phyloP scores from a whole-genome alignment of 2,113 vertebrate genomes.

The Cebidichthys violaceus region DNA sequence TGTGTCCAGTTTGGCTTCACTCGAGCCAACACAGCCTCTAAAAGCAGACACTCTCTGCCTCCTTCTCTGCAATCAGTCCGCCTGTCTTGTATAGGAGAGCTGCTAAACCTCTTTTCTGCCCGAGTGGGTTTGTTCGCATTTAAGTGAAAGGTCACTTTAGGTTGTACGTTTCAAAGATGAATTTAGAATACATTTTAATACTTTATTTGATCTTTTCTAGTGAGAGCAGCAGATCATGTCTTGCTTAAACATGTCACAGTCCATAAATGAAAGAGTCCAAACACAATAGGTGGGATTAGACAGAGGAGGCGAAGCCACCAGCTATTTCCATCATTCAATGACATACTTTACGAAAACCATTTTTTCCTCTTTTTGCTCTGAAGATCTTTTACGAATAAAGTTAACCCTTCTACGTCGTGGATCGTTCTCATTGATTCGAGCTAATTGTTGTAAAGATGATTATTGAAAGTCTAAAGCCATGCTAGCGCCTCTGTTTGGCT shows the following conservation, averaged over 20 bases:
- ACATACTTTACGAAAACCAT: background rate
- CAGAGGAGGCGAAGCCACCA: background rate
- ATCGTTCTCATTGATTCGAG: background rate
- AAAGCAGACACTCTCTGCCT: slow-evolving; percentile 69
- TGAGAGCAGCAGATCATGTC: slow-evolving; percentile 6
- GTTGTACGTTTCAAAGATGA: slow-evolving; percentile 30
- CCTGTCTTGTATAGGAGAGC: slow-evolving; percentile 55
- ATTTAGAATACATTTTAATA: slow-evolving; percentile 26
- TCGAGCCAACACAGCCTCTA: slow-evolving; percentile 60
- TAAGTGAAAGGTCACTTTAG: slow-evolving; percentile 47
- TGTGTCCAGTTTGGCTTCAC: slow-evolving; percentile 77
- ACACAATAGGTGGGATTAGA: slow-evolving; percentile 1
- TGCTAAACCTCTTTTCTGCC: slow-evolving; percentile 64
- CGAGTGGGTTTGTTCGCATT: slow-evolving; percentile 44
- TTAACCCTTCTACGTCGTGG: background rate
- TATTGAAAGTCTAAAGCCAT: background rate
- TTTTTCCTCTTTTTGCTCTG: background rate
- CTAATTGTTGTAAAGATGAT: background rate
- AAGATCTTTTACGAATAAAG: background rate
- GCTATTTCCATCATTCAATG: background rate
- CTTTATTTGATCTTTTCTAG: slow-evolving; percentile 17
- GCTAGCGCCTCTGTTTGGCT: background rate
- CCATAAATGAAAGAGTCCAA: slow-evolving; percentile 16
- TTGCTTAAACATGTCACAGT: background rate
- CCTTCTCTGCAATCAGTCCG: slow-evolving; percentile 61